Evolutionary conservation across 2,113 vertebrate genomes (phyloP), one percentile per base, ranked within the genome.

Genomic region (Canis aureus): DNA sequence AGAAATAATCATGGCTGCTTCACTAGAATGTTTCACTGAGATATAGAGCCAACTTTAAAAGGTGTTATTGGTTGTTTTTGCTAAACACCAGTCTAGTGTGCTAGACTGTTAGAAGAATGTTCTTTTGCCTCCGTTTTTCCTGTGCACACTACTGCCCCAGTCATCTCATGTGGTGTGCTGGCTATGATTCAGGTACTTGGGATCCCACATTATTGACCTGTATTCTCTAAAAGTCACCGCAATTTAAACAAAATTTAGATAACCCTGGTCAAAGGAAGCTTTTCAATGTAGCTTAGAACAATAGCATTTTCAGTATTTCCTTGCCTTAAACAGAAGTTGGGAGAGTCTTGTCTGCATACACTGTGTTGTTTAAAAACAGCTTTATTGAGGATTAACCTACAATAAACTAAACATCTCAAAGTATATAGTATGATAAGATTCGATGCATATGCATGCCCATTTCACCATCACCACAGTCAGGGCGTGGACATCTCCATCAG

Each of bases 1-100:
- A 0, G 2, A 22, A 12, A 12, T 32, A 4, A 3, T 71, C 0
- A 0, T 22, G 38, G 6, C 38, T 79, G 29, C 23, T 1, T 74
- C 62, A 62, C 64, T 5, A 1, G 43, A 43, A 43, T 43, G 43
- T 43, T 43, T 43, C 43, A 43, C 43, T 43, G 8, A 71, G 7
- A 6, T 8, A 2, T 27, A 62, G 43, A 91, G 49, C 69, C 29
- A 38, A 16, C 20, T 49, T 71, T 22, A 8, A 53, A 25, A 83
- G 53, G 2, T 38, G 0, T 3, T 12, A 2, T 53, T 35, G 23
- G 9, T 8, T 53, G 19, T 86, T 66, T 0, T 66, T 0, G 7
- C 62, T n/a, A 23, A 23, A 38, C 4, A 4, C 62, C 32, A 49
- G 32, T 25, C 0, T 17, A 11, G 74, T 69, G 5, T 55, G 67